These are phyloP conservation scores for Syngnathus floridae DNA, from an alignment of 2,113 vertebrate genomes.

Conservation along the genomic window DNA sequence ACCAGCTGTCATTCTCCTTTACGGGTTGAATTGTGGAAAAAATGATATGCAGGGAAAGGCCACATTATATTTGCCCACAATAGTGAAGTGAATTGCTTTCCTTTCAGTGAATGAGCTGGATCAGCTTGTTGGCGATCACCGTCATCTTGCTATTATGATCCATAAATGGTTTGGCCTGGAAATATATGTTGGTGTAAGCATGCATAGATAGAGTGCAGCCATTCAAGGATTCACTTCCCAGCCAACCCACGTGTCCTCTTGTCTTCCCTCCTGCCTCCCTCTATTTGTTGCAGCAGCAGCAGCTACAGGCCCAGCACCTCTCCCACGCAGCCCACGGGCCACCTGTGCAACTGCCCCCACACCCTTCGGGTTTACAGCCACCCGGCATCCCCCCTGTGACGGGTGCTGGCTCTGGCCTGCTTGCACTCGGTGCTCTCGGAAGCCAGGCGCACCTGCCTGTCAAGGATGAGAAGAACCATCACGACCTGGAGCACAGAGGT, in stretches of 20 bases:
- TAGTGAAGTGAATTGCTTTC: constrained; percentile 2
- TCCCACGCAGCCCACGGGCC: constrained; percentile 91
- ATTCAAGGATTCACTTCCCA: constrained; percentile 55
- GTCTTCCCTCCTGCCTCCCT: constrained; percentile 52
- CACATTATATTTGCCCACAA: background rate
- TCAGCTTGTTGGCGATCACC: constrained; percentile 33
- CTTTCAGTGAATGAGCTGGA: constrained; percentile 21
- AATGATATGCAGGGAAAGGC: background rate
- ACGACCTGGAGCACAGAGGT: constrained; percentile 96
- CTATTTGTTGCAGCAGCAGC: constrained; percentile 84
- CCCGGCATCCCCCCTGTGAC: constrained; percentile 82
- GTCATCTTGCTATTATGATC: constrained; percentile 38
- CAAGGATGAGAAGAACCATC: constrained; percentile 96
- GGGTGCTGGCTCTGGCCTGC: constrained; percentile 82
- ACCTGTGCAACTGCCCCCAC: constrained; percentile 87
- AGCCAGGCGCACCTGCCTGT: constrained; percentile 89
- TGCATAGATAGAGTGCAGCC: constrained; percentile 25
- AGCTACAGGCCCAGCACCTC: constrained; percentile 95
- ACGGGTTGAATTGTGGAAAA: background rate
- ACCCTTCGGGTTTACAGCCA: constrained; percentile 87
- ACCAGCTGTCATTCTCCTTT: background rate
- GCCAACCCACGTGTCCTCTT: constrained; percentile 67
- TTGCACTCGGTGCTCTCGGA: constrained; percentile 86
- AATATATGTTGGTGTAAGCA: constrained; percentile 27
- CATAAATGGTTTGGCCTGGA: constrained; percentile 47